phyloP scores from a whole-genome alignment of 2,113 vertebrate species.

The Phaethornis superciliosus region DNA sequence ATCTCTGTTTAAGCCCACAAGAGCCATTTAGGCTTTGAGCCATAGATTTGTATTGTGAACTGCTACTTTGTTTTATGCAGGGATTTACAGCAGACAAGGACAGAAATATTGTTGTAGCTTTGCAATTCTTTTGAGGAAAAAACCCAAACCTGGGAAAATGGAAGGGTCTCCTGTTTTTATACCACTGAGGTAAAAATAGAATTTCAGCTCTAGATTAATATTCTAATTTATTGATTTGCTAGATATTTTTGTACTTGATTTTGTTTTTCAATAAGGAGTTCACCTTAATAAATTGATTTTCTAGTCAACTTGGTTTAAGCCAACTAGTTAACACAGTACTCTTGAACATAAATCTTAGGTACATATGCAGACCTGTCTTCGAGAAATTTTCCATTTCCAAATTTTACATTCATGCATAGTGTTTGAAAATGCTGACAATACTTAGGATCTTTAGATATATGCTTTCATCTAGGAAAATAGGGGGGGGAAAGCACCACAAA shows the following conservation, averaged over 20 bases:
- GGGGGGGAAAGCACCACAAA: background rate
- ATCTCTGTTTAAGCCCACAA: background rate
- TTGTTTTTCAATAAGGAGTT: background rate
- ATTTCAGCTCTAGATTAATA: background rate
- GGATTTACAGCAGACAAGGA: background rate
- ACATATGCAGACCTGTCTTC: background rate
- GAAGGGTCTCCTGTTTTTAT: background rate
- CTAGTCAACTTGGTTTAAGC: background rate
- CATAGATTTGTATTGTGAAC: background rate
- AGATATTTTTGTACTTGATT: background rate
- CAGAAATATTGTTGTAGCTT: background rate
- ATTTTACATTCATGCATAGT: background rate
- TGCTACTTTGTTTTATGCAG: background rate
- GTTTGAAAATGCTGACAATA: background rate
- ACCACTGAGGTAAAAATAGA: background rate
- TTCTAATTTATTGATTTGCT: background rate
- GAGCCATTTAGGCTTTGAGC: background rate
- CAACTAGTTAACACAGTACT: background rate
- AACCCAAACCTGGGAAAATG: accelerated
- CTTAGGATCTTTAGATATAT: background rate
- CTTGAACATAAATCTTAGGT: background rate
- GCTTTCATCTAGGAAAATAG: background rate
- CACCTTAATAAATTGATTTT: background rate
- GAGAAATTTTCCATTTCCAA: background rate
- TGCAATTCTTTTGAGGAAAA: background rate